A percentile compares a stretch with the other conserved stretches of the same genome.
phyloP scores from a whole-genome alignment of 1,140 invertebrate genomes.

The Plodia interpunctella region DNA sequence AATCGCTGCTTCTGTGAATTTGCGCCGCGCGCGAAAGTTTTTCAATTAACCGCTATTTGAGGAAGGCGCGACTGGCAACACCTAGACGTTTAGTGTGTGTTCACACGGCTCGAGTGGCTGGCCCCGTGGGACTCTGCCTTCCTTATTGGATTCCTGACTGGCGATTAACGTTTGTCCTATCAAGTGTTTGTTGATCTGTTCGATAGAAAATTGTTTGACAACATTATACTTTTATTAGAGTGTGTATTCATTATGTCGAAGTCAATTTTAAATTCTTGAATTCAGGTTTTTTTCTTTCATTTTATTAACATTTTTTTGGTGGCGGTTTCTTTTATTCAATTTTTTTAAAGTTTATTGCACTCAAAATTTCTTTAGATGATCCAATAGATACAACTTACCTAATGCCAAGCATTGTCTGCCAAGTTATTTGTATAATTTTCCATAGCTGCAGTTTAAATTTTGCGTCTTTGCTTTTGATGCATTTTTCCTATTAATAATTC shows the following conservation, averaged over 20 bases:
- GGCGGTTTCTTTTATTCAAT: no score
- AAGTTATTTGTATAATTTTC: no score
- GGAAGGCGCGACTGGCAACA: slow-evolving; percentile 27
- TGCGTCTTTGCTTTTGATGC: no score
- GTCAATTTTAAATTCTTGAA: no score
- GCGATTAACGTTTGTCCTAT: background rate
- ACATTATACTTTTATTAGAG: background rate
- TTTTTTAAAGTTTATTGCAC: no score
- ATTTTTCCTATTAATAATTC: no score
- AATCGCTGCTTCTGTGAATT: slow-evolving; percentile 9
- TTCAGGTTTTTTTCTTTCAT: no score
- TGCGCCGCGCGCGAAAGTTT: slow-evolving; percentile 33
- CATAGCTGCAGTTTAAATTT: no score
- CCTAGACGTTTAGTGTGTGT: slow-evolving; percentile 34
- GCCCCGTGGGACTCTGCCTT: slow-evolving; percentile 22
- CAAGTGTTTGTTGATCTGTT: background rate
- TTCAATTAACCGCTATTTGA: slow-evolving; percentile 63
- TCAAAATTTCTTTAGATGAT: no score
- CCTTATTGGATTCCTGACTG: slow-evolving; percentile 10
- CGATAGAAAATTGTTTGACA: background rate
- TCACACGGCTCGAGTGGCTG: slow-evolving; percentile 14
- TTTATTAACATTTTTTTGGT: no score
- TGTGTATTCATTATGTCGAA: background rate
- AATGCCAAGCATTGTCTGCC: no score
- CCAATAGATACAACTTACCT: no score